Evolutionary conservation across 2,797 vertebrate genomes (phyloP), one percentile per base, ranked within the genome.

Genomic region (Lacerta bilineata): DNA sequence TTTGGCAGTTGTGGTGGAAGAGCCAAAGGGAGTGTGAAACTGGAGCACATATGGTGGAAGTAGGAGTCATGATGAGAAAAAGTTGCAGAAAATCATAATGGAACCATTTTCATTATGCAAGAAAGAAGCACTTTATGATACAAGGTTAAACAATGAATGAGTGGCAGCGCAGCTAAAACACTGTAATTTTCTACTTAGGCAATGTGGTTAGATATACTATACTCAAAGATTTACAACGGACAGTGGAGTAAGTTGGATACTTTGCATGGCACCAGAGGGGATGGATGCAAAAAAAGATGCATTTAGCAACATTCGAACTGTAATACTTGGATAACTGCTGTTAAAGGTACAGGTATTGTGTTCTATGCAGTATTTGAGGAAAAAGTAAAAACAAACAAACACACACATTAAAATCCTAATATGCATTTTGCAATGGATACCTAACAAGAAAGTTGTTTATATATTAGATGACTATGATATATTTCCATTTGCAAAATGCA

Each of bases 401-500:
- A 72, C 61, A 64, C 5, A 72, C 46, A 55, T 79, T 61, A 55
- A 69, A 69, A 80, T 29, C 74, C 27, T 68, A 71, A 43, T 39
- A 39, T 33, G 29, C 10, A 61, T 72, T 66, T 27, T 69, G n/a
- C 10, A 79, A 39, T 33, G 8, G 7, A 55, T 7, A 7, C 29
- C 13, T 75, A 75, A 46, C 41, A 46, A 86, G 39, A 81, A 85
- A 76, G 36, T 29, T 18, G 64, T 2, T 74, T 81, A 20, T 81
- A 66, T 41, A 74, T 46, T 80, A 74, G 5, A 68, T 76, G 27
- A 68, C n/a, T 20, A 29, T 75, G 17, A 74, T 39, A 80, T 80
- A 90, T 92, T 91, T 80, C n/a, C 41, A 71, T 83, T 87, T 92
- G 71, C 59, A 87, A 92, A 88, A 90, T 74, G 20, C 27, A 81